Conservation (phyloP, 2,888 invertebrate species). For the Lasioglossum malachurum region DNA sequence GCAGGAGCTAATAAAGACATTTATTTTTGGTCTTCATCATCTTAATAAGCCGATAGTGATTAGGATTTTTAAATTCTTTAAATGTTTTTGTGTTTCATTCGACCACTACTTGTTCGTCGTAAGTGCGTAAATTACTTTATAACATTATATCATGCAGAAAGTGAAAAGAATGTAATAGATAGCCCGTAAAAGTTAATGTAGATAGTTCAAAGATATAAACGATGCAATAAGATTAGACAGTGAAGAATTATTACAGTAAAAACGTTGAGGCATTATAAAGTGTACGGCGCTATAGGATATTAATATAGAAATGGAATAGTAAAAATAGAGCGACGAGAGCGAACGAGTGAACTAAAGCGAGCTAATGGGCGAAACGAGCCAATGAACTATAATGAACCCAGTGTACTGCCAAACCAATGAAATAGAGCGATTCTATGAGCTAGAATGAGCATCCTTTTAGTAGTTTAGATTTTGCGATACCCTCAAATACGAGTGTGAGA, state of each 20-base stretch:
- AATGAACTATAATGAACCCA: constrained; percentile 15
- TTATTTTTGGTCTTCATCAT: too few species aligned
- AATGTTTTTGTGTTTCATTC: not conserved
- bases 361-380: constrained; percentile 9
- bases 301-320: not conserved
- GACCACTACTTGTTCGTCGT: not conserved
- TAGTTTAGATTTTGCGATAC: not conserved
- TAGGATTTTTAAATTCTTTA: too few species aligned
- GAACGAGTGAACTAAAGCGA: constrained; percentile 5
- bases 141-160: not conserved
- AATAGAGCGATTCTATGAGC: not conserved
- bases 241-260: not conserved
- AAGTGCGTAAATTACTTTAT: not conserved
- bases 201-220: not conserved
- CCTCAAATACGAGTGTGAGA: not conserved
- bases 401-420: not conserved
- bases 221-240: not conserved
- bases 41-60: too few species aligned
- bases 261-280: not conserved
- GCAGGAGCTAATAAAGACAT: not conserved
- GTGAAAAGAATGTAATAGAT: not conserved
- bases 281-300: not conserved
- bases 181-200: not conserved
- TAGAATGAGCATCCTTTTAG: not conserved
- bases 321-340: not conserved